A percentile compares a stretch with the other conserved stretches of the same genome.
These are phyloP conservation scores for Thelaira solivaga DNA, from an alignment of 2,888 invertebrate species.

Conservation along the genomic window DNA sequence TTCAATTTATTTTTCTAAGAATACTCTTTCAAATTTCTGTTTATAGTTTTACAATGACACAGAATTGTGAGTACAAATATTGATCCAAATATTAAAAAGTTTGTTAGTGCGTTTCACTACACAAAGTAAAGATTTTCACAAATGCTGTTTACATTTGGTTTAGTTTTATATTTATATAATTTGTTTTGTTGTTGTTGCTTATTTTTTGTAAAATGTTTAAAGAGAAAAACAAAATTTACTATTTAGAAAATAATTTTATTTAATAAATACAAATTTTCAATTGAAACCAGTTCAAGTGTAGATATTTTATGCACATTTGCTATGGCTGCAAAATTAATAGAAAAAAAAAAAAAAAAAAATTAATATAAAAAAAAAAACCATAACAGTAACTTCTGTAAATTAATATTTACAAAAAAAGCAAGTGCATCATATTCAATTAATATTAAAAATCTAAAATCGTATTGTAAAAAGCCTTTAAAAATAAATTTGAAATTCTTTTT, in stretches of 20 bases:
- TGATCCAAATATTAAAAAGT: conserved; percentile 1
- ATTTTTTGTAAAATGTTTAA: background rate
- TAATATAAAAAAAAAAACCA: too few relatives aligned
- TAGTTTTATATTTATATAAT: conserved; percentile 7
- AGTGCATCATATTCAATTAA: too few relatives aligned
- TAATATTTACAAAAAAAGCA: too few relatives aligned
- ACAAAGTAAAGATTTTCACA: conserved; percentile 12
- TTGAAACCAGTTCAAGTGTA: conserved; percentile 6
- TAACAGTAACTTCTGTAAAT: too few relatives aligned
- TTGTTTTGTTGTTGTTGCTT: background rate
- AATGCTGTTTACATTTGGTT: conserved; percentile 25
- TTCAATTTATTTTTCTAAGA: background rate
- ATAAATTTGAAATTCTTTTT: too few relatives aligned
- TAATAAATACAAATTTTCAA: conserved; percentile 12
- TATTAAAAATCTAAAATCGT: too few relatives aligned
- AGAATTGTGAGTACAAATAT: background rate
- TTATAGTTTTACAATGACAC: background rate
- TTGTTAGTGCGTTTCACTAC: background rate
- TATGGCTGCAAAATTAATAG: too few relatives aligned
- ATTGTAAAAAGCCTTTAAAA: too few relatives aligned
- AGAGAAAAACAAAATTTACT: background rate
- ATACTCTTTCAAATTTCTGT: background rate
- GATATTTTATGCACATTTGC: too few relatives aligned
- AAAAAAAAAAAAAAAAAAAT: too few relatives aligned
- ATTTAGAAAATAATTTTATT: conserved; percentile 20